These are phyloP conservation scores for Semnornis frantzii DNA, from an alignment of 2,113 vertebrate species.

Conservation along the genomic window DNA sequence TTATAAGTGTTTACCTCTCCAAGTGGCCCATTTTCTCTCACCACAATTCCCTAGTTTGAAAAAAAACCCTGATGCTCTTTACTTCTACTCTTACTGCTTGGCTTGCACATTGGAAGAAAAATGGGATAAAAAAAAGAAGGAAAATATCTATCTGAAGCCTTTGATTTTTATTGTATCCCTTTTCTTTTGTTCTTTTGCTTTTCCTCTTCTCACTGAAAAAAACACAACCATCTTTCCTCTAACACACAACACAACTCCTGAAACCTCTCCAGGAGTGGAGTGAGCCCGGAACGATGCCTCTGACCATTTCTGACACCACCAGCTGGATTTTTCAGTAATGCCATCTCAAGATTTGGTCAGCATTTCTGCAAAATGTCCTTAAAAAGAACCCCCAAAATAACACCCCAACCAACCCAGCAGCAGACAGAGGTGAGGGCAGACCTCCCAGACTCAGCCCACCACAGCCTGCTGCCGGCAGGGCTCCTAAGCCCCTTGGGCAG, in stretches of 20 bases:
- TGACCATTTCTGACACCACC: fast-evolving
- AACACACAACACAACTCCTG: fast-evolving
- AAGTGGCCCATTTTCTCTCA: not conserved
- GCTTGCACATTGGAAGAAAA: not conserved
- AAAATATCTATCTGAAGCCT: not conserved
- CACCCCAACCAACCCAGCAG: fast-evolving
- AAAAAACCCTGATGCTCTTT: not conserved
- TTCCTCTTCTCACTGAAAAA: not conserved
- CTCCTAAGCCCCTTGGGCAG: not conserved
- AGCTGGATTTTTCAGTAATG: fast-evolving
- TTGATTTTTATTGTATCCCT: fast-evolving
- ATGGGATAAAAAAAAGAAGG: not conserved
- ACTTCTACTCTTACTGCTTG: not conserved
- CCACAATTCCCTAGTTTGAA: not conserved
- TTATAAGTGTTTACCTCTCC: not conserved
- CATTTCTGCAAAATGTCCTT: not conserved
- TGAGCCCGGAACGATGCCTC: fast-evolving
- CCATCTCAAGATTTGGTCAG: fast-evolving
- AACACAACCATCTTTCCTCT: not conserved
- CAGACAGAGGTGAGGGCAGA: not conserved
- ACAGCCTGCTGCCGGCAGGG: not conserved
- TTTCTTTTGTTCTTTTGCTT: not conserved
- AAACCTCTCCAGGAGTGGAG: fast-evolving
- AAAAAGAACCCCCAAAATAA: not conserved
- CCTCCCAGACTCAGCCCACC: not conserved